Evolutionary conservation across 2,797 vertebrate genomes (phyloP).

Genomic region (Acropternis orthonyx): DNA sequence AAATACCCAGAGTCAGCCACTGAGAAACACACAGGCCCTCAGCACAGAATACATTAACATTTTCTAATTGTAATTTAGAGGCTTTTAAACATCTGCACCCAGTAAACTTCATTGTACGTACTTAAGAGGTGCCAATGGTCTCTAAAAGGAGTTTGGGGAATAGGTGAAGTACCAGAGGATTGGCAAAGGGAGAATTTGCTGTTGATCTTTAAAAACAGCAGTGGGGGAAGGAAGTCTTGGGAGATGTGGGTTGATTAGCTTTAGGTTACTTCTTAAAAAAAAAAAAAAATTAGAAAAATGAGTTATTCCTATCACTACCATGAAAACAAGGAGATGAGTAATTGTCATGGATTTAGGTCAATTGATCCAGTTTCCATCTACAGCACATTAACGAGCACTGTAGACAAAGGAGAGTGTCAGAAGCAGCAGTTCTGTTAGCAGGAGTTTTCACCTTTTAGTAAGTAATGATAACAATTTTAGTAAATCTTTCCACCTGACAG

Average conservation of each 20-base stretch:
- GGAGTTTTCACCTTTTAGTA: background rate
- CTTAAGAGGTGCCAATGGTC: background rate
- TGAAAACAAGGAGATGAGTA: background rate
- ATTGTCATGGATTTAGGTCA: background rate
- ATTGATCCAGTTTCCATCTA: background rate
- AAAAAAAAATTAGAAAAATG: background rate
- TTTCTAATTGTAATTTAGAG: background rate
- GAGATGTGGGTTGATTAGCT: background rate
- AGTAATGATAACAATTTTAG: background rate
- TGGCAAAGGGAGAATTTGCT: background rate
- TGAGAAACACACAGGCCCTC: background rate
- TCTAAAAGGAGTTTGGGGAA: background rate
- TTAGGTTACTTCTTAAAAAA: background rate
- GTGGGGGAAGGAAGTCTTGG: background rate
- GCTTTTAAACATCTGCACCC: background rate
- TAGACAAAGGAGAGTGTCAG: background rate
- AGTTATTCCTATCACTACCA: background rate
- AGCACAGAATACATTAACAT: background rate
- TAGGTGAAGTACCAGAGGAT: background rate
- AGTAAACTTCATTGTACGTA: background rate
- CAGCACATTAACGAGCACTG: background rate
- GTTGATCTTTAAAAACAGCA: background rate
- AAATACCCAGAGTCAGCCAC: accelerated
- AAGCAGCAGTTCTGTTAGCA: background rate
- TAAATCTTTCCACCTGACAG: background rate